phyloP scores from a whole-genome alignment of 2,113 vertebrate species.

The Mesembrinibis cayennensis region DNA sequence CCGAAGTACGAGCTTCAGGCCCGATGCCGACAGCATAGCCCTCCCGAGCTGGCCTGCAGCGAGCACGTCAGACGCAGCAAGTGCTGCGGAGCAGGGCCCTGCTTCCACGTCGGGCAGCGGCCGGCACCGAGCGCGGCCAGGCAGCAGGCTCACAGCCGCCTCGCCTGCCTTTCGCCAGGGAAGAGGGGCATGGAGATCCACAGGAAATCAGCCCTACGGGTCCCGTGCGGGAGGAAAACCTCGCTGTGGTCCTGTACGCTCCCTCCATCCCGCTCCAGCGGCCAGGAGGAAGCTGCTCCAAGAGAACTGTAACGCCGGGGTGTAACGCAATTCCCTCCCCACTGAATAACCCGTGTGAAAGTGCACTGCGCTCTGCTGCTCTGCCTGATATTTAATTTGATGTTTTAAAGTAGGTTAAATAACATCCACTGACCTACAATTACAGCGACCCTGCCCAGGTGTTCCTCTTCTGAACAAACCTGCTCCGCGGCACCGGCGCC shows the following conservation, averaged over 20 bases:
- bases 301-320: rapidly evolving
- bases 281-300: rapidly evolving
- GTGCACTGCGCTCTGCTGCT: rapidly evolving
- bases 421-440: slow-evolving; percentile 59
- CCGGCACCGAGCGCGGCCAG: rapidly evolving
- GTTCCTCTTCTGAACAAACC: slow-evolving; percentile 61
- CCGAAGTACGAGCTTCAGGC: rapidly evolving
- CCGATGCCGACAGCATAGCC: rapidly evolving
- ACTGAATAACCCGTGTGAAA: neutral
- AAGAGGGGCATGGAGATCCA: neutral
- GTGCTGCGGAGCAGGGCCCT: neutral
- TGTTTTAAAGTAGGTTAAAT: slow-evolving; percentile 36
- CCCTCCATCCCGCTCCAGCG: neutral
- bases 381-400: neutral
- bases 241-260: rapidly evolving
- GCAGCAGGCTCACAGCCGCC: neutral
- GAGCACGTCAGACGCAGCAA: neutral
- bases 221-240: rapidly evolving
- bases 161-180: neutral
- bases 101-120: neutral
- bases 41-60: neutral
- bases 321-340: neutral
- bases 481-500: slow-evolving; percentile 23
- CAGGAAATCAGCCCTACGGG: neutral
- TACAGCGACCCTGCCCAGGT: slow-evolving; percentile 47